A percentile compares a stretch with the other conserved stretches of the same genome.
Evolutionary conservation across 2,113 vertebrate genomes (phyloP).

Genomic region (Microtus richardsoni): DNA sequence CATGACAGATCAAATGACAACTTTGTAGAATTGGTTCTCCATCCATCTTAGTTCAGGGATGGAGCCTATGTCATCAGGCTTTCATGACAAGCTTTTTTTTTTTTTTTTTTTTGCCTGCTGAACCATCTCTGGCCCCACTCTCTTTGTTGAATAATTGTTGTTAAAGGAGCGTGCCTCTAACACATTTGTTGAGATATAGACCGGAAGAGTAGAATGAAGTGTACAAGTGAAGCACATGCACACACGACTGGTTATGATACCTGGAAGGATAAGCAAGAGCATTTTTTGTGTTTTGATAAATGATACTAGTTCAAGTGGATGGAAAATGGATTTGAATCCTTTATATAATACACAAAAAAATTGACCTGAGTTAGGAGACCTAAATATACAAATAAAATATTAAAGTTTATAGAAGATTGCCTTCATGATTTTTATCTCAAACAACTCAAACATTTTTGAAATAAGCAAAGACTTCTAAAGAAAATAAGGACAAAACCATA

Average conservation of each 20-base stretch:
- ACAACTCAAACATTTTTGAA: slow-evolving; percentile 63
- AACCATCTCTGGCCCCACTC: not conserved
- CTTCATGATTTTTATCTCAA: slow-evolving; percentile 52
- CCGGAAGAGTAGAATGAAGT: not conserved
- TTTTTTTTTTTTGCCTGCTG: no score
- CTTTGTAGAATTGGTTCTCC: not conserved
- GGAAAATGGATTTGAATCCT: slow-evolving; percentile 37
- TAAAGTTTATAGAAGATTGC: slow-evolving; percentile 46
- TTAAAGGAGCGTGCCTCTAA: slow-evolving; percentile 4
- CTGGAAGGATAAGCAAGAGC: not conserved
- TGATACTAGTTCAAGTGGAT: not conserved
- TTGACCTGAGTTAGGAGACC: slow-evolving; percentile 16
- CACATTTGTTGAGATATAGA: not conserved
- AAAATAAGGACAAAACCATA: slow-evolving; percentile 47
- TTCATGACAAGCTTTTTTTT: not conserved
- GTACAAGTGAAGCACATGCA: not conserved
- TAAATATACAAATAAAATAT: slow-evolving; percentile 51
- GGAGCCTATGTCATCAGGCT: not conserved
- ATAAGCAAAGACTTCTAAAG: slow-evolving; percentile 48
- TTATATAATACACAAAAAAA: slow-evolving; percentile 13
- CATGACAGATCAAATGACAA: not conserved
- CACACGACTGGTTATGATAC: not conserved
- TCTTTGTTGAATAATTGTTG: slow-evolving; percentile 22
- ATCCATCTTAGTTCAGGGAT: not conserved
- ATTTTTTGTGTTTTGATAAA: slow-evolving; percentile 8